Evolutionary conservation across 2,113 vertebrate genomes (phyloP), one percentile per base, ranked within the genome.

Genomic region (Falco punctatus): DNA sequence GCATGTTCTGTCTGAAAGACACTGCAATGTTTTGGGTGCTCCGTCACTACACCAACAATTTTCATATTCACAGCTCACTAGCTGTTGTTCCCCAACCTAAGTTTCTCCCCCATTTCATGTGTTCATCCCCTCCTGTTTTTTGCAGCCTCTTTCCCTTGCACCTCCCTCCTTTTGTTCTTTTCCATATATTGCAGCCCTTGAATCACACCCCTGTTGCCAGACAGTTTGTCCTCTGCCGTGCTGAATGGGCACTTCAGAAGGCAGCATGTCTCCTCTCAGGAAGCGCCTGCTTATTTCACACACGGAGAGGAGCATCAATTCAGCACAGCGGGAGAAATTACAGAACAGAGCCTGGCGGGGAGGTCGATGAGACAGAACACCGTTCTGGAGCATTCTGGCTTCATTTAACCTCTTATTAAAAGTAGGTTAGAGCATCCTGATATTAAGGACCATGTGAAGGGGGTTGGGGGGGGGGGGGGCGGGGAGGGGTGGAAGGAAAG

Each of bases 381-480:
- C 62, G 58, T 92, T 96, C 92, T 95, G 80, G 75, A 91, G 86
- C 81, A 75, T 91, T 93, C 88, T 73, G 88, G 85, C 86, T 97
- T 91, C 96, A 86, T 96, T 96, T 97, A 97, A 92, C 91, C 82
- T 97, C 94, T 89, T 94, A 73, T 92, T 82, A 82, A 94, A 96
- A 97, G 67, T 35, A 91, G 78, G 81, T 88, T 77, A 90, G 67
- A 84, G 46, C 40, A 94, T 88, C 46, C 54, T 69, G 65, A 75
- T 93, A 58, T 62, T 87, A 95, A 95, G 88, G 69, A 48, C 61
- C 21, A 5, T 7, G 13, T 30, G 33, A 73, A 48, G 8, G 27
- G 16, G 24, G 38, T 38, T 10, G 38, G 38, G 38, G 38, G 38
- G 38, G 35, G 35, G 38, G 38, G 38, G 38, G 35, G 35, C 35